Base-by-base conservation (phyloP, 2,797 vertebrate genomes). In the Acanthurus tractus region DNA sequence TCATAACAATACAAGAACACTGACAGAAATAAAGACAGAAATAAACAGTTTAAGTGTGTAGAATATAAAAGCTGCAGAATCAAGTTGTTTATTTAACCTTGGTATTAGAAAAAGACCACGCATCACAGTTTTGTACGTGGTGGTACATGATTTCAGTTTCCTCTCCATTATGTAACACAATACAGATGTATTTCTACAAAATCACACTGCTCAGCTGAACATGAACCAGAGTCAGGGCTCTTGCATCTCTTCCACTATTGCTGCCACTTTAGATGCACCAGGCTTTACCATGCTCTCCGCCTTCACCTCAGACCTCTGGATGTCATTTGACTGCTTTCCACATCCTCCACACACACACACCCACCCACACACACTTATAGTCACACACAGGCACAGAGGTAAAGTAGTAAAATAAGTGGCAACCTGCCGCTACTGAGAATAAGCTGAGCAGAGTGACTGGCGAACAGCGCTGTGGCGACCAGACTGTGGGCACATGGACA, bases 351-450 rank as follows among this genome's bases (percentile, higher is more conserved):
- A 78, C 74, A 70, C 72, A 56, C 76, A 80, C 70, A 81, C 76
- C 74, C 57, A 74, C 48, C 72, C 55, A 79, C 76, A 66, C 29
- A 34, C 29, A 34, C 29, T 34, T 34, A 34, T 34, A 34, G 5
- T 34, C 29, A 34, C 29, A 34, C 29, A 34, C 29, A 34, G 29
- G 29, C 69, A 81, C 22, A 78, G 25, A 85, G 75, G 90, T 74
- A 45, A 79, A 65, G 89, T 81, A 83, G 80, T 93, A 92, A 91
- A 91, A 90, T 74, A 84, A 70, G 81, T 91, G 89, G 90, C 90
- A 82, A 88, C 70, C 86, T 86, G 88, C 87, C 68, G 59, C 79
- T 89, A 74, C 63, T 78, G 68, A 78, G 82, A 89, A 86, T 86
- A 81, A 91, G 69, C 78, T 79, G 76, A 86, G 80, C 44, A 86